These are phyloP conservation scores for Tyrannus savana DNA, from an alignment of 2,113 vertebrate genomes.

Conservation along the genomic window DNA sequence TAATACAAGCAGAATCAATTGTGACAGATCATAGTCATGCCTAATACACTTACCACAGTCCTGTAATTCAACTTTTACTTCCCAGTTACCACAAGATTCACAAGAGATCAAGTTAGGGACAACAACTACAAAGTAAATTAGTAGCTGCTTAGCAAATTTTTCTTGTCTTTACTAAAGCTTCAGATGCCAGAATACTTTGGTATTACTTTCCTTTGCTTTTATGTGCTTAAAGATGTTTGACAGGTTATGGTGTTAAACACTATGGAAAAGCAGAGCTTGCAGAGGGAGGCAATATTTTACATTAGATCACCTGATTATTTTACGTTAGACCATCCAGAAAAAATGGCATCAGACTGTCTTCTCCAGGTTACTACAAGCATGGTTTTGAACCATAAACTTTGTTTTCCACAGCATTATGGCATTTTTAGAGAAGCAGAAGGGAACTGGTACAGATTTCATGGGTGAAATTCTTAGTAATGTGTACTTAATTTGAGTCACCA, in stretches of 20 bases:
- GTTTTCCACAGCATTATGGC: neutral
- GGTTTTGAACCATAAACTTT: neutral
- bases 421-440: neutral
- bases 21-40: neutral
- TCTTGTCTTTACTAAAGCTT: neutral
- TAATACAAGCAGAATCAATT: neutral
- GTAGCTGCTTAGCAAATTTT: neutral
- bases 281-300: neutral
- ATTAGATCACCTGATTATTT: neutral
- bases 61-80: neutral
- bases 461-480: neutral
- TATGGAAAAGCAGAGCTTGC: neutral
- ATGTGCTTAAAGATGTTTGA: neutral
- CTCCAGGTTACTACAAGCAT: neutral
- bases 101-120: neutral
- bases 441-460: neutral
- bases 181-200: neutral
- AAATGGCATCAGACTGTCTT: neutral
- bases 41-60: neutral
- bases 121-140: neutral
- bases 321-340: neutral
- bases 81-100: neutral
- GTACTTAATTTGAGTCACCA: neutral
- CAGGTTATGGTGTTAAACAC: neutral
- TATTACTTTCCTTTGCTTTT: neutral